Base-by-base conservation (phyloP, 2,113 vertebrate genomes). In the Sinosuthora webbiana region DNA sequence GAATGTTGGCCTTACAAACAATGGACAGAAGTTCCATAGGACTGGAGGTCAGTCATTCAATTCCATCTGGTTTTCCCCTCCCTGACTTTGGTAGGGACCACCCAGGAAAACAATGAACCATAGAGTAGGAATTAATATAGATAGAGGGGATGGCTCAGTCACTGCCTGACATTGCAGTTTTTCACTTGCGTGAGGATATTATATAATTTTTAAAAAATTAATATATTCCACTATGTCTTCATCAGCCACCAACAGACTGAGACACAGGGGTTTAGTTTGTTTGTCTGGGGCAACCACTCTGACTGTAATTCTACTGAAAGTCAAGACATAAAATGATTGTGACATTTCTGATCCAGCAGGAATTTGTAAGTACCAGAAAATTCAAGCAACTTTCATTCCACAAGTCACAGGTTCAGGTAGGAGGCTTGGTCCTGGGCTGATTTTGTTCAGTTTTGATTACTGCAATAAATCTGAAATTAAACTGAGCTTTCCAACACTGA, bases 391-490 rank as follows among this genome's bases (percentile, higher is more conserved):
- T 93, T 96, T 86, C 60, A 89, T 68, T 95, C 60, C 52, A 59
- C 52, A 59, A 92, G 89, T 89, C 91, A 71, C 77, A 87, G 94
- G 91, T 94, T 97, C 92, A 92, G 93, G 94, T 95, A 80, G 88
- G 94, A 96, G 87, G 53, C 50, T 91, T 15, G 4, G 53, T 64
- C 74, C 76, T 74, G 52, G 53, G 59, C 75, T 91, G 63, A 91
- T 93, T 94, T 90, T 75, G 42, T 93, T 88, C 82, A 80, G 50
- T 85, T 96, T 95, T 92, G 94, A 94, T 94, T 96, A 80, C 87
- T 77, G 90, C 76, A 93, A 83, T 94, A 95, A 96, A 97, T 95
- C 93, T 96, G 93, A 90, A 94, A 90, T 92, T 83, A 90, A 95
- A 80, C 71, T 1, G 11, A 90, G 83, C 71, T 95, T 67, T 93